These are phyloP conservation scores for Aspidiotus destructor DNA, from an alignment of 2,888 invertebrate species.

Conservation along the genomic window DNA sequence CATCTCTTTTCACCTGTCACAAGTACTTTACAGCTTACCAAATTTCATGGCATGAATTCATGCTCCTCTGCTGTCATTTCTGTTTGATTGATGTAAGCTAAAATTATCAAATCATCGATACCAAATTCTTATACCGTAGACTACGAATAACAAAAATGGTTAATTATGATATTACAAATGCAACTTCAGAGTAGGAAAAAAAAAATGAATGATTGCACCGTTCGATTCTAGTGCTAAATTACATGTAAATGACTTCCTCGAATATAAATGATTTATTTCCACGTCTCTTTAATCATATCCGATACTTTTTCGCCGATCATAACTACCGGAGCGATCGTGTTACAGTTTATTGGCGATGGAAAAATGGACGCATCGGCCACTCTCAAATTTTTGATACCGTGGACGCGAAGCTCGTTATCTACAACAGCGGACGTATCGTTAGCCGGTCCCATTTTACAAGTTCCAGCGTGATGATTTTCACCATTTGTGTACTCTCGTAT, in stretches of 20 bases:
- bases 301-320: conserved; percentile 40
- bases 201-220: too few relatives aligned
- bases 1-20: too few relatives aligned
- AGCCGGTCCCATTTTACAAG: conserved; percentile 41
- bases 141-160: too few relatives aligned
- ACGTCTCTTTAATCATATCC: conserved; percentile 38
- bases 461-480: conserved; percentile 40
- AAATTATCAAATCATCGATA: too few relatives aligned
- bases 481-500: conserved; percentile 37
- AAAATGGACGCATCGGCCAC: conserved; percentile 44
- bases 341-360: conserved; percentile 42
- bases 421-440: conserved; percentile 40
- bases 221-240: too few relatives aligned
- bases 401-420: conserved; percentile 40
- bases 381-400: conserved; percentile 41
- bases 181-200: too few relatives aligned
- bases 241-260: not conserved
- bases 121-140: too few relatives aligned
- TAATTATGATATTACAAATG: too few relatives aligned
- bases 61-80: too few relatives aligned
- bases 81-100: too few relatives aligned
- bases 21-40: too few relatives aligned
- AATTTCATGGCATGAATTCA: too few relatives aligned
- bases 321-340: conserved; percentile 39
- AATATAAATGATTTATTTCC: conserved; percentile 28